These are phyloP conservation scores for Drosophila albomicans DNA, from an alignment of 1,140 invertebrate species.

Conservation along the genomic window DNA sequence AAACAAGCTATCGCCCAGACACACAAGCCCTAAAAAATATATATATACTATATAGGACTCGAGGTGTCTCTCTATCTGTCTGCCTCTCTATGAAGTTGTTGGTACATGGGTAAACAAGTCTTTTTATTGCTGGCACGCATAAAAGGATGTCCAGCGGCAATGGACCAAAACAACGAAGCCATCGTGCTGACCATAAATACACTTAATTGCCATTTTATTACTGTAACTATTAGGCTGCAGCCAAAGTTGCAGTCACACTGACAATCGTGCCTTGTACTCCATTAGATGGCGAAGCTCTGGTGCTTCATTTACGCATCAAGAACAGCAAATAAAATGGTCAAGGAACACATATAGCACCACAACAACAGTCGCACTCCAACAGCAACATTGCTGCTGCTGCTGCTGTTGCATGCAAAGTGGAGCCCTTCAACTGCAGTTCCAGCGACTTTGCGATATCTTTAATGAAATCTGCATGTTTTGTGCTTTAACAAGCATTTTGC, in stretches of 20 bases:
- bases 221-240: constrained; percentile 67
- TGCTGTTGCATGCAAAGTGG: constrained; percentile 42
- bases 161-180: constrained; percentile 39
- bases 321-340: constrained; percentile 17
- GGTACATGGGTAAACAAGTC: constrained; percentile 77
- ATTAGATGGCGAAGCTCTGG: constrained; percentile 54
- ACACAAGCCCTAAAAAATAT: constrained; percentile 40
- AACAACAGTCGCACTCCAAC: constrained; percentile 12
- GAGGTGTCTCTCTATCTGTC: constrained; percentile 5
- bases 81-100: constrained; percentile 69
- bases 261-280: constrained; percentile 40
- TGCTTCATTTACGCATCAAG: constrained; percentile 65
- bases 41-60: constrained; percentile 12
- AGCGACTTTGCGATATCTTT: constrained; percentile 66
- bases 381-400: constrained; percentile 20
- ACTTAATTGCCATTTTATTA: constrained; percentile 83
- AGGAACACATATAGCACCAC: constrained; percentile 46
- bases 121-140: constrained; percentile 73
- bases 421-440: constrained; percentile 58
- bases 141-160: constrained; percentile 69
- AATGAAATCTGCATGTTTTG: constrained; percentile 83
- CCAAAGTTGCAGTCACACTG: constrained; percentile 16
- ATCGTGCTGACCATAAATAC: constrained; percentile 63
- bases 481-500: constrained; percentile 81
- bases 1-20: constrained; percentile 54